A percentile compares a stretch with the other conserved stretches of the same genome.
Conservation (phyloP, 2,888 invertebrate species). For the Ichneumon xanthorius region DNA sequence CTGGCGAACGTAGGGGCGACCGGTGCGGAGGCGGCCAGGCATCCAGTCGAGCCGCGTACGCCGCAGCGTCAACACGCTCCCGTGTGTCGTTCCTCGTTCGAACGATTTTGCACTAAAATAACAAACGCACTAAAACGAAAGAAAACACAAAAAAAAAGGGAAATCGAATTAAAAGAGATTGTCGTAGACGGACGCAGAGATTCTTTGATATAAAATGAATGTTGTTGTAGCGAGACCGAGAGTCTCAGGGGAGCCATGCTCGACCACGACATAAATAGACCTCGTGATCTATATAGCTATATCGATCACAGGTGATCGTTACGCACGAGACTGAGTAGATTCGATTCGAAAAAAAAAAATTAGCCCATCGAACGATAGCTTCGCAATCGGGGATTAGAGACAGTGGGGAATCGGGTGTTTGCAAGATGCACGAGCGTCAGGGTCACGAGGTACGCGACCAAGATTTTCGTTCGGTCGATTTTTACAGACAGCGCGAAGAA, state of each 20-base stretch:
- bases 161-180: not conserved
- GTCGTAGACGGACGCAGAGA: not conserved
- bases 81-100: slow-evolving; percentile 13
- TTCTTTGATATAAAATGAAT: slow-evolving; percentile 18
- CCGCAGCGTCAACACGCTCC: slow-evolving; percentile 76
- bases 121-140: not conserved
- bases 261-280: slow-evolving; percentile 9
- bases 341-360: not conserved
- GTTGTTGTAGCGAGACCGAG: slow-evolving; percentile 36
- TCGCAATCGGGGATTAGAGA: slow-evolving; percentile 9
- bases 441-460: slow-evolving; percentile 24
- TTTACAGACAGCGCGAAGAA: slow-evolving; percentile 11
- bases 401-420: not conserved
- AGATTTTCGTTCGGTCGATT: slow-evolving; percentile 14
- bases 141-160: not conserved
- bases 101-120: not conserved
- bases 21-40: slow-evolving; percentile 77
- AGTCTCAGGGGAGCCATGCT: slow-evolving; percentile 26
- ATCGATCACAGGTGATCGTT: slow-evolving; percentile 25
- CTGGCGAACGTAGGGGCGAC: slow-evolving; percentile 66
- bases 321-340: not conserved
- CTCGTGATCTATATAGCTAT: slow-evolving; percentile 4
- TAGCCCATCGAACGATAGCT: not conserved
- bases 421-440: slow-evolving; percentile 14
- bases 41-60: slow-evolving; percentile 81